These are phyloP conservation scores for Leucophenga maculata DNA, from an alignment of 2,888 invertebrate genomes.

Conservation along the genomic window DNA sequence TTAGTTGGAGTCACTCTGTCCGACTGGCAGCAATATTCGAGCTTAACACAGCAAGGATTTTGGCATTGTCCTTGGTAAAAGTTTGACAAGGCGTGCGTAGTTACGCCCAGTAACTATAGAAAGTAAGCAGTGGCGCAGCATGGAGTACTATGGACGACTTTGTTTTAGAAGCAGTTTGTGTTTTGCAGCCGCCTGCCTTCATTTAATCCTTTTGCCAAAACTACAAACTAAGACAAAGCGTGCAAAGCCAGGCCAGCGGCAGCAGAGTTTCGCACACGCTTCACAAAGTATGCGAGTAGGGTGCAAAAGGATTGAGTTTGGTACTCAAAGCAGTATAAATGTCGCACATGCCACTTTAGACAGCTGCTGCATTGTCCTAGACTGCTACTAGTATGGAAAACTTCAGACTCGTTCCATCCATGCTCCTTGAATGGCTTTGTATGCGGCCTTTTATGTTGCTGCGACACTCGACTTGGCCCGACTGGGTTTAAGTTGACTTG, in stretches of 20 bases:
- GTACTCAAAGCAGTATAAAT: neutral
- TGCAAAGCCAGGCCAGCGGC: neutral
- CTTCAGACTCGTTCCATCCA: neutral
- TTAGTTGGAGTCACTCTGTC: neutral
- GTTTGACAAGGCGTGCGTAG: constrained; percentile 17
- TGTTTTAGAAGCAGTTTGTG: too few species aligned
- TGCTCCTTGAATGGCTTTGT: neutral
- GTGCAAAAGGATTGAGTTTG: too few species aligned
- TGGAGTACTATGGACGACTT: too few species aligned
- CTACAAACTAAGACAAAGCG: neutral
- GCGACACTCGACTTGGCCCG: neutral
- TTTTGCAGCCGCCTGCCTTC: neutral
- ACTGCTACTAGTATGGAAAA: neutral
- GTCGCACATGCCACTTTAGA: constrained; percentile 16
- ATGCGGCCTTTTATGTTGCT: neutral
- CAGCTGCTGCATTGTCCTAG: neutral
- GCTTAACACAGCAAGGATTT: constrained; percentile 9
- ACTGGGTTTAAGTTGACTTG: too few species aligned
- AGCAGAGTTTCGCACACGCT: too few species aligned
- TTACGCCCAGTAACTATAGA: neutral
- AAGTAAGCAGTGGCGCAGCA: too few species aligned
- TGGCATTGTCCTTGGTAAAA: constrained; percentile 21
- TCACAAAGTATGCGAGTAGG: too few species aligned
- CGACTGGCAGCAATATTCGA: too few species aligned
- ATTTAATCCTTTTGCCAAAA: neutral